Evolutionary conservation across 2,113 vertebrate genomes (phyloP).

Genomic region (Tragelaphus buxtoni): DNA sequence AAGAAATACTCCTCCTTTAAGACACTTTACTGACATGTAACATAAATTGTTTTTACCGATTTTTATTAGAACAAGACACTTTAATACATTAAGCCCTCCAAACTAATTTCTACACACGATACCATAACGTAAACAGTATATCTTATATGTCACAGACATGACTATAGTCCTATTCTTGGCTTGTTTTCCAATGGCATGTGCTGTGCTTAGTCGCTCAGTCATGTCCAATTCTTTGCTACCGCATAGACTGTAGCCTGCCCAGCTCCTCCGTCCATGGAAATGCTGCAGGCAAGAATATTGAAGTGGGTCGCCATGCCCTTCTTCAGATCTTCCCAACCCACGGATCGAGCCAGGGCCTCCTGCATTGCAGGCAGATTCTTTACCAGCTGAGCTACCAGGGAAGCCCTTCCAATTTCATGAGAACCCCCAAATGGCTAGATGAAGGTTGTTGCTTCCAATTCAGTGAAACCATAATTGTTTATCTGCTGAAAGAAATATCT

Average conservation of each 20-base stretch:
- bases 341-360: rapidly evolving
- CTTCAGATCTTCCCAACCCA: neutral
- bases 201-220: neutral
- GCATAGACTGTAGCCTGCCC: neutral
- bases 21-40: neutral
- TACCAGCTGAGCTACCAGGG: neutral
- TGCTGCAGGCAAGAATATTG: neutral
- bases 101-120: neutral
- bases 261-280: neutral
- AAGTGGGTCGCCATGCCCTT: neutral
- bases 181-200: neutral
- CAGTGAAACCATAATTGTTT: neutral
- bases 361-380: neutral
- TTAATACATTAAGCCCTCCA: neutral
- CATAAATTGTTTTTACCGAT: neutral
- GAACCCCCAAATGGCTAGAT: neutral
- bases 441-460: neutral
- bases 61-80: neutral
- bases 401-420: neutral
- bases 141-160: neutral
- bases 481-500: neutral
- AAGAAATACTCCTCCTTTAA: neutral
- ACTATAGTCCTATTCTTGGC: neutral
- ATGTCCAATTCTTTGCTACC: neutral
- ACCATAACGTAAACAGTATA: neutral